Conservation (phyloP, 2,888 invertebrate genomes). For the Phengaris alcon region DNA sequence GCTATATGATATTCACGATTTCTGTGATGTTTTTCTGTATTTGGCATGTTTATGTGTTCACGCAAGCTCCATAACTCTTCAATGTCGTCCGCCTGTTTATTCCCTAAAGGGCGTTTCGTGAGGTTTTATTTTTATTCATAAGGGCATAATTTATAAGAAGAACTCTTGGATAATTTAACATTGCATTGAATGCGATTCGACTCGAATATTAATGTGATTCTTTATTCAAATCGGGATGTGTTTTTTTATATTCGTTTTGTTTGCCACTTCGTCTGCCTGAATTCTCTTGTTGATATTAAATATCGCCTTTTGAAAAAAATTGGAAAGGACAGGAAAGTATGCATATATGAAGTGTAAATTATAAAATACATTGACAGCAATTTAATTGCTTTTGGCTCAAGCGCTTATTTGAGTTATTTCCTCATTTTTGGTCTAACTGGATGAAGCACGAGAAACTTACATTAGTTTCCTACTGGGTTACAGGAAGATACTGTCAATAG, state of each 20-base stretch:
- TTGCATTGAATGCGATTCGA: slow-evolving; percentile 20
- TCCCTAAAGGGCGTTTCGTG: slow-evolving; percentile 31
- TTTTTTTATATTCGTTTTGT: neutral
- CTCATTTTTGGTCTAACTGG: too few species aligned
- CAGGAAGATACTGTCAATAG: too few species aligned
- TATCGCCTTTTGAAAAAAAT: too few species aligned
- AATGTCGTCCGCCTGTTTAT: slow-evolving; percentile 37
- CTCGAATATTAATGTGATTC: slow-evolving; percentile 8
- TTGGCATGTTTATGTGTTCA: slow-evolving; percentile 39
- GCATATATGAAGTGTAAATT: too few species aligned
- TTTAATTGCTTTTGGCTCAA: too few species aligned
- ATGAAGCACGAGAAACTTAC: too few species aligned
- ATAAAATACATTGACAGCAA: too few species aligned
- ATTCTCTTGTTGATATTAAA: too few species aligned
- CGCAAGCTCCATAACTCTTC: slow-evolving; percentile 40
- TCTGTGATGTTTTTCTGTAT: slow-evolving; percentile 33
- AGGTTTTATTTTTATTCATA: slow-evolving; percentile 30
- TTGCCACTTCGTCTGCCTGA: too few species aligned
- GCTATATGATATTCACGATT: slow-evolving; percentile 19
- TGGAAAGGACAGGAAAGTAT: too few species aligned
- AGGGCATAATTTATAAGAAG: slow-evolving; percentile 27
- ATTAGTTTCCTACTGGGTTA: too few species aligned
- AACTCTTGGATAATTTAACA: slow-evolving; percentile 19
- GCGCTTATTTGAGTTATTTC: too few species aligned
- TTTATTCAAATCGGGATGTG: neutral